Base-by-base conservation (phyloP, 2,888 invertebrate species). In the Mycalesis mineus region DNA sequence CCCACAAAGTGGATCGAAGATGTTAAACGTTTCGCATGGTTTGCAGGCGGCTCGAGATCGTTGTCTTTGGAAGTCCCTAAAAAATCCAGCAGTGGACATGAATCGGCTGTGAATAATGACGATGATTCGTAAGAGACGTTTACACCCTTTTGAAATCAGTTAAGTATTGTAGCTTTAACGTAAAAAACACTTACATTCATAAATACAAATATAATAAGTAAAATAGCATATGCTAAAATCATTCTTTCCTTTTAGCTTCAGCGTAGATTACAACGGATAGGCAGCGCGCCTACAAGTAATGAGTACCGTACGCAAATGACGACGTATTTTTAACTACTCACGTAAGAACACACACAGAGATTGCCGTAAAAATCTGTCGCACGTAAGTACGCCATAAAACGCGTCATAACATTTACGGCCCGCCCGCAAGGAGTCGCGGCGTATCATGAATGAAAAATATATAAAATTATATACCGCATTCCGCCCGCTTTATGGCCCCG, bases 361-460 rank as follows among this genome's bases (percentile, higher is more conserved):
- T 44, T 41, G 42, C 45, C 47, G 57, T 57, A 44, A 55, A 47
- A 65, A 58, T 67, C 70, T 68, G 56, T 65, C 67, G 61, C 66
- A 31, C 66, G 61, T 66, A 28, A 31, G 13, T 15, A 58, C 61
- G 22, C 45, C 60, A 60, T 66, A 65, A 63, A 63, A 66, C 42
- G 68, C 61, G 68, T 58, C 68, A 68, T 74, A 74, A 74, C 64
- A 60, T 77, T 77, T 71, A 74, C 60, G 69, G 33, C 44, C 60
- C 55, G 39, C 64, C 62, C 68, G 67, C 72, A 73, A 69, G 69
- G 69, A 66, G 54, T 53, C 52, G 57, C 65, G 22, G 65, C 68
- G 67, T 65, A 68, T 71, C 73, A 71, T 75, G 73, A 78, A 81
- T 78, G 76, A 71, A 74, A 77, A 75, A 33, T 33, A 33, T 74